Conservation (phyloP, 2,113 vertebrate species). For the Cyphomyrus discorhynchus region DNA sequence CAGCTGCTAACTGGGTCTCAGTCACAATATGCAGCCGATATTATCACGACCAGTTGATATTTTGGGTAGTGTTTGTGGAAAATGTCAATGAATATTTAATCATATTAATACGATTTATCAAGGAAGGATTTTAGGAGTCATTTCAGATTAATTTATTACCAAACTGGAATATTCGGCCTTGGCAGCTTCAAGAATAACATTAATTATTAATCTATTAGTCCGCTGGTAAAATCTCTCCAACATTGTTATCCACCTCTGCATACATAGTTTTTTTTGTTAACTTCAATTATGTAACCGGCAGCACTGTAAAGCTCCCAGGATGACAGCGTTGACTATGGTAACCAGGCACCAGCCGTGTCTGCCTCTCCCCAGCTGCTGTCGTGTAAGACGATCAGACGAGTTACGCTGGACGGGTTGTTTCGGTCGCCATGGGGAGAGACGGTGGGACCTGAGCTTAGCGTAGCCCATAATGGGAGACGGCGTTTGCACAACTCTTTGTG, state of each 20-base stretch:
- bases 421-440: slow-evolving; percentile 30
- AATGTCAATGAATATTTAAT: neutral
- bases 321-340: neutral
- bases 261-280: neutral
- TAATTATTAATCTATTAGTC: neutral
- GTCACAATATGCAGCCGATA: neutral
- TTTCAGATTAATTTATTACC: neutral
- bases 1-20: neutral
- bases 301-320: neutral
- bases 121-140: neutral
- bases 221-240: too few species aligned
- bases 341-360: neutral
- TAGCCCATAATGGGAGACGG: slow-evolving; percentile 46
- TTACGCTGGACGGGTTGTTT: neutral
- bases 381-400: neutral
- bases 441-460: slow-evolving; percentile 11
- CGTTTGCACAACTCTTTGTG: slow-evolving; percentile 60
- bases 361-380: neutral
- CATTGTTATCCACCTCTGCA: neutral
- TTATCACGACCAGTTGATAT: neutral
- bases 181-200: neutral
- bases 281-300: neutral
- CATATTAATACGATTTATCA: neutral
- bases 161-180: neutral
- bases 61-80: neutral